Evolutionary conservation across 2,113 vertebrate species (phyloP), one percentile per base, ranked within the genome.

Genomic region (Gymnobelideus leadbeateri): DNA sequence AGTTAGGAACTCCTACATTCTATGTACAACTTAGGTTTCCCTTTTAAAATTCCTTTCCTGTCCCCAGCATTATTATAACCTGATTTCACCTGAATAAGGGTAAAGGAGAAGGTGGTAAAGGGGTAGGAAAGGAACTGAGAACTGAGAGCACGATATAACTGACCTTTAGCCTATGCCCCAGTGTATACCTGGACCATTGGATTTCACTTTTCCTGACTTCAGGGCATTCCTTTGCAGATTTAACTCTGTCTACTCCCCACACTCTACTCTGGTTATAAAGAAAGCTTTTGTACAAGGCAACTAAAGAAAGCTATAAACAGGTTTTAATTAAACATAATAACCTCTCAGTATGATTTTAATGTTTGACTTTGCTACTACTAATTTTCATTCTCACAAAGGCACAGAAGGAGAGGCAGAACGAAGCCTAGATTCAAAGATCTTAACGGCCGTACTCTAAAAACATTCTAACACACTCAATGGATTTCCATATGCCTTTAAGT

Each of bases 311-410:
- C n/a, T 84, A 84, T 84, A 84, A 84, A 84, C 68, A 84, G n/a
- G 2, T 94, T 96, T 92, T 68, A 50, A 92, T 96, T 95, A 93
- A 68, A 54, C 51, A 55, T 90, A 51, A 68, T 12, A 91, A 26
- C 0, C 37, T 90, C 94, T 21, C 9, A 89, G 43, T 49, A 53
- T 57, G 90, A 52, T 84, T 84, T 84, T 84, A 84, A 84, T 84
- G 95, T 95, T 93, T 93, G 92, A 57, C 6, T 92, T 93, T 91
- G 25, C 93, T 46, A 95, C 92, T 93, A 3, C 26, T 84, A 84
- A 84, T 96, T 92, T 55, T 51, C n/a, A 84, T 43, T 84, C 37
- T 94, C 10, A 57, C 43, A 55, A 31, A 94, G 54, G 57, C 12
- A 92, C 25, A 96, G 53, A 96, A 3, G 10, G 49, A 93, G 57